phyloP scores from a whole-genome alignment of 2,888 invertebrate species.

The Lycocerus yunnanus region DNA sequence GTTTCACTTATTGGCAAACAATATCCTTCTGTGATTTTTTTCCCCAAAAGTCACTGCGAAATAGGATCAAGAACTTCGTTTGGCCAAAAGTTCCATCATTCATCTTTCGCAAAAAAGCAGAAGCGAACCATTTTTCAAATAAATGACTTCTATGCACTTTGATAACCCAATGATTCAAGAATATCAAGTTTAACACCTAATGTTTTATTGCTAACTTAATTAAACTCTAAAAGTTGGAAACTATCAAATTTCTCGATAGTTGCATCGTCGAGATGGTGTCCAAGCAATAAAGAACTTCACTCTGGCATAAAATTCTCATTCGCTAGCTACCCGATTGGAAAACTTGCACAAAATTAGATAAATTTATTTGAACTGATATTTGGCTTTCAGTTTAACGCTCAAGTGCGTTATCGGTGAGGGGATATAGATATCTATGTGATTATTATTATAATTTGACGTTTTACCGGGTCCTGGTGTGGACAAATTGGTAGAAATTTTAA shows the following conservation, averaged over 20 bases:
- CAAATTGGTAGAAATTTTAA: not conserved
- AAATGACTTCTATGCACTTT: not conserved
- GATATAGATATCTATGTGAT: not conserved
- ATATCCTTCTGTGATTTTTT: too few species aligned
- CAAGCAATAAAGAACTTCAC: not conserved
- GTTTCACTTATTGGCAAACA: too few species aligned
- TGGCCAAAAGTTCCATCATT: too few species aligned
- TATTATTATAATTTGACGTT: not conserved
- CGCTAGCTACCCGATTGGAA: not conserved
- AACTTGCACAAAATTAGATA: not conserved
- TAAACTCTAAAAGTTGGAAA: not conserved
- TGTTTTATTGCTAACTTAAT: not conserved
- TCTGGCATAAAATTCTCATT: not conserved
- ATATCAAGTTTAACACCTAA: too few species aligned
- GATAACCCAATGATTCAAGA: not conserved
- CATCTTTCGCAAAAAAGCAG: too few species aligned
- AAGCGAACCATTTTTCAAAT: too few species aligned
- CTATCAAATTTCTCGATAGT: not conserved
- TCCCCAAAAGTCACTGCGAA: too few species aligned
- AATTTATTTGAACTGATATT: not conserved
- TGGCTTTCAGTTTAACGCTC: not conserved
- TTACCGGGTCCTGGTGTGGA: not conserved
- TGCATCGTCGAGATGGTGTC: not conserved
- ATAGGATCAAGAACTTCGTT: too few species aligned
- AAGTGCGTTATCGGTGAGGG: not conserved